A percentile compares a stretch with the other conserved stretches of the same genome.
Evolutionary conservation across 2,113 vertebrate genomes (phyloP).

Genomic region (Dipodomys spectabilis): DNA sequence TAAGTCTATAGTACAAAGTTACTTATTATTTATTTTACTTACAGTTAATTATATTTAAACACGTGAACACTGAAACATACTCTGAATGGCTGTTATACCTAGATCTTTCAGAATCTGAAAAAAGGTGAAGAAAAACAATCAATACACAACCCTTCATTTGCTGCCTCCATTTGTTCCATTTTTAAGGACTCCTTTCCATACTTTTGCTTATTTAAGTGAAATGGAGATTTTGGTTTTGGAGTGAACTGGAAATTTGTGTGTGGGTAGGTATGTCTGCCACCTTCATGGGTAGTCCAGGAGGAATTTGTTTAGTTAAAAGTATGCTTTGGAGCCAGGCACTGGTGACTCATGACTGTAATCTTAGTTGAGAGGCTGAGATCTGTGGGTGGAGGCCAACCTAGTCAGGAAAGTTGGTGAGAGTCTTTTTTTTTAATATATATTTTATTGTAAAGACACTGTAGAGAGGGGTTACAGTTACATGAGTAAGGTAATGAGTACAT

Average conservation of each 20-base stretch:
- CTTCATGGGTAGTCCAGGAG: background rate
- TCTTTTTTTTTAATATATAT: no score
- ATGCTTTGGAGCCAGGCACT: no score
- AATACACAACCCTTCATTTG: background rate
- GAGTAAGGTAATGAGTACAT: no score
- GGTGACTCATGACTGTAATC: background rate
- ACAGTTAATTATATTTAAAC: no score
- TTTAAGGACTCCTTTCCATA: background rate
- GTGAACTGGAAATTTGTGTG: background rate
- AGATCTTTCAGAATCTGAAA: conserved; percentile 39
- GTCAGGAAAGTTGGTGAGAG: no score
- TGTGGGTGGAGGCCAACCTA: no score
- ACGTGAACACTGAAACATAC: background rate
- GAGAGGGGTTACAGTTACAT: no score
- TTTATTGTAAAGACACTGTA: no score
- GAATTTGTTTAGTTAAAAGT: background rate
- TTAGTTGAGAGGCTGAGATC: no score
- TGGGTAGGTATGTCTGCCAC: background rate
- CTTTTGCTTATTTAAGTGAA: background rate
- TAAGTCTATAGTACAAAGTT: background rate
- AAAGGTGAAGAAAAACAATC: background rate
- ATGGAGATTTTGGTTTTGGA: background rate
- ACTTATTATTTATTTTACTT: no score
- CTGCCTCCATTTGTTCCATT: background rate
- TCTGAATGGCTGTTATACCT: background rate